Evolutionary conservation across 2,888 invertebrate species (phyloP), one percentile per base, ranked within the genome.

Genomic region (Cheilosia impressa): DNA sequence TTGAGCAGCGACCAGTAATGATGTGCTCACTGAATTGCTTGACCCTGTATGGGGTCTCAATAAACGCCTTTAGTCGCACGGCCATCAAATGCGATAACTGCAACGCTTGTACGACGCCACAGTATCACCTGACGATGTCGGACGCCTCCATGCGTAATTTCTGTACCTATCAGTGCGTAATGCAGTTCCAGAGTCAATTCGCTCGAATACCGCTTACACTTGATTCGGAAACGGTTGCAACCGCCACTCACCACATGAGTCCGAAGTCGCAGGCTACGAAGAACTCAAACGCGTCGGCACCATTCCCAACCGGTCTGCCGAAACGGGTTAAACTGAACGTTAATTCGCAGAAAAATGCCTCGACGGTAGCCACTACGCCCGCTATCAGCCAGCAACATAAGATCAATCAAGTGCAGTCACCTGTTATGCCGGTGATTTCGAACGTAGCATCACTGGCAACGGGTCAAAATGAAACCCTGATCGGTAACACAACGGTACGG

Each of bases 1-100:
- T 94, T 87, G 94, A 95, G 90, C 92, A 94, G 17, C 93, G 96
- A 89, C 91, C 91, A 71, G 89, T 91, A 6, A 95, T 96, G 94
- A 95, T 97, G 94, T 98, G 98, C 91, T 98, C 98, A 0, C 93
- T 98, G 7, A 97, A 97, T 91, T 98, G 98, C 91, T 93, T 97
- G 87, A 97, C 96, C 76, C 93, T 97, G 66, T 96, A 96, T 89
- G 95, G 96, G 90, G 96, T 96, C 0, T 96, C 96, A 0, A 93
- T 96, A n/a, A 96, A 95, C 88, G 96, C 96, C 10, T 95, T 96
- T 1, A 95, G 95, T 24, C 95, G 95, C 0, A 94, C 95, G 89
- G 94, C 94, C 93, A 94, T 91, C 62, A 94, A 95, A 89, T 96
- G 97, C 90, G 96, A 96, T 89, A 94, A 95, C 91, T 97, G 97